Percentiles rank a stretch among this genome's conserved stretches.
Conservation (phyloP, 1,140 invertebrate genomes). For the Trachymyrmex septentrionalis region DNA sequence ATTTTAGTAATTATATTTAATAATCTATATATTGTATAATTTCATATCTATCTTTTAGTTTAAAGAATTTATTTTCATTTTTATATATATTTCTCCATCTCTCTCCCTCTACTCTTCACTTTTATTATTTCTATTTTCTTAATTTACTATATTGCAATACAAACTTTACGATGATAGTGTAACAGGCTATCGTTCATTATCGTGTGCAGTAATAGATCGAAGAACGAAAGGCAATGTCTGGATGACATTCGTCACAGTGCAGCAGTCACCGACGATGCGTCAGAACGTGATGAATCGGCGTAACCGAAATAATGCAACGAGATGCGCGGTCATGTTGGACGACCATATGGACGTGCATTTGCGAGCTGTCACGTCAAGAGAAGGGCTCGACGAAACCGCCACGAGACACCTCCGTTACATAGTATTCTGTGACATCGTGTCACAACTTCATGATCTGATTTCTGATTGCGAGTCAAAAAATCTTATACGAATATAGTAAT, state of each 20-base stretch:
- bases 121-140: background rate
- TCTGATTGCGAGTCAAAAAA: slow-evolving; percentile 19
- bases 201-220: slow-evolving; percentile 45
- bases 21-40: background rate
- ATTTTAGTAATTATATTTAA: background rate
- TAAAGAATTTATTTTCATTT: background rate
- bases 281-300: slow-evolving; percentile 58
- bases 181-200: slow-evolving; percentile 28
- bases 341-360: slow-evolving; percentile 55
- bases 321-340: slow-evolving; percentile 45
- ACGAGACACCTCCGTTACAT: slow-evolving; percentile 8
- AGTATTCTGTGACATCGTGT: slow-evolving; percentile 3
- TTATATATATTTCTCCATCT: background rate
- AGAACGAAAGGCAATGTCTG: slow-evolving; percentile 31
- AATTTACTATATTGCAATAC: slow-evolving; percentile 11
- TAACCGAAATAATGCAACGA: slow-evolving; percentile 71
- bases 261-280: slow-evolving; percentile 38
- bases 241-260: slow-evolving; percentile 45
- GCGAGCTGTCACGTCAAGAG: slow-evolving; percentile 45
- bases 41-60: background rate
- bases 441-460: slow-evolving; percentile 9
- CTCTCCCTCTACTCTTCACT: background rate
- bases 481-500: background rate
- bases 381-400: slow-evolving; percentile 30
- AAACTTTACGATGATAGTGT: background rate